Evolutionary conservation across 2,888 invertebrate species (phyloP).

Genomic region (Dione juno): DNA sequence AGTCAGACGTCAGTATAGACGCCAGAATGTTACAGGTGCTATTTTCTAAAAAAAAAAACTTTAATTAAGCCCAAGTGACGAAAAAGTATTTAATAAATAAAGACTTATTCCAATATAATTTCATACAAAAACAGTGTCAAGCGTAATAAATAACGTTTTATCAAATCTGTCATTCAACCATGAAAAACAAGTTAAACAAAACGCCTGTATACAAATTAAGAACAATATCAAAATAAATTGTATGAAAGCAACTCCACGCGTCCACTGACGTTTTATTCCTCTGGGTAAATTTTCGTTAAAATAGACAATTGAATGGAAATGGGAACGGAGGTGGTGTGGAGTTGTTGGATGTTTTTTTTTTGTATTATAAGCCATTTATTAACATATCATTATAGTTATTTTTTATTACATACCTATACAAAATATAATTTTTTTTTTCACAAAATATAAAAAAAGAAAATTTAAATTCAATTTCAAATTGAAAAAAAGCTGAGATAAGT

Average conservation of each 20-base stretch:
- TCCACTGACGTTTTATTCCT: slow-evolving; percentile 69
- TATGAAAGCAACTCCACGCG: slow-evolving; percentile 79
- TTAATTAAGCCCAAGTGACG: too few relatives aligned
- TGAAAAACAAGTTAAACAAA: slow-evolving; percentile 7
- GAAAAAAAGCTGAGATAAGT: too few relatives aligned
- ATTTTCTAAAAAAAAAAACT: too few relatives aligned
- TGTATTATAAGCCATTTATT: too few relatives aligned
- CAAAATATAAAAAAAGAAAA: too few relatives aligned
- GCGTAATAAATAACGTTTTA: slow-evolving; percentile 68
- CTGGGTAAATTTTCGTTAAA: slow-evolving; percentile 79
- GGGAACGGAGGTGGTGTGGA: slow-evolving; percentile 55
- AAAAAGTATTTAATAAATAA: too few relatives aligned
- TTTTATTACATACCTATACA: too few relatives aligned
- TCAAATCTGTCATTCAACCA: neutral
- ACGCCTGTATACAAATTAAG: slow-evolving; percentile 58
- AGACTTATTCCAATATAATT: neutral
- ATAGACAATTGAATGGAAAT: slow-evolving; percentile 76
- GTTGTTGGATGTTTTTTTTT: slow-evolving; percentile 29
- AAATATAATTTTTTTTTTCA: too few relatives aligned
- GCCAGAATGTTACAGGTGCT: too few relatives aligned
- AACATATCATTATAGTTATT: too few relatives aligned
- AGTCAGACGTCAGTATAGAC: too few relatives aligned
- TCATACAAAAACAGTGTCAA: slow-evolving; percentile 52
- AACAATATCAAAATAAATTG: slow-evolving; percentile 62
- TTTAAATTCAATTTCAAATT: too few relatives aligned